These are phyloP conservation scores for Polyommatus icarus DNA, from an alignment of 2,888 invertebrate genomes.

Conservation along the genomic window DNA sequence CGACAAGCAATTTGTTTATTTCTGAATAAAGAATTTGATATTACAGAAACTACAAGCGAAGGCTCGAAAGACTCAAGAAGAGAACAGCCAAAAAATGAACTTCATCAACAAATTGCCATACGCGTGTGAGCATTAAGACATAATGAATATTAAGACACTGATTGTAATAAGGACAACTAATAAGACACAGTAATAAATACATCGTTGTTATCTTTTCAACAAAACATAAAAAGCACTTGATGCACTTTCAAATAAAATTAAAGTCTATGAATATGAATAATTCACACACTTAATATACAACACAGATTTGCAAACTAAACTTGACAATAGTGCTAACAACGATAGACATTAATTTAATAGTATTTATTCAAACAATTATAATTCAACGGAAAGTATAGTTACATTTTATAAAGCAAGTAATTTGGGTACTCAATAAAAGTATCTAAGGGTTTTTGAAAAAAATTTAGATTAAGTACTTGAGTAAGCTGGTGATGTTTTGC, in stretches of 20 bases:
- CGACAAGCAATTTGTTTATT: constrained; percentile 56
- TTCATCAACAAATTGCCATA: constrained; percentile 54
- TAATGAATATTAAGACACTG: constrained; percentile 71
- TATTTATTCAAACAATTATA: constrained; percentile 6
- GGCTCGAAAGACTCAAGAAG: background rate
- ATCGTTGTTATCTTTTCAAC: constrained; percentile 53
- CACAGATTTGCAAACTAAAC: constrained; percentile 76
- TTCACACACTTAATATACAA: constrained; percentile 73
- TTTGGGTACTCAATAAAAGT: background rate
- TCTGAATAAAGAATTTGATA: background rate
- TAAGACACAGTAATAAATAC: constrained; percentile 72
- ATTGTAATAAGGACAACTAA: constrained; percentile 74
- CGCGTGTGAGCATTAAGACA: constrained; percentile 43
- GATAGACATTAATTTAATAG: constrained; percentile 30
- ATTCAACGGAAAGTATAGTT: constrained; percentile 7
- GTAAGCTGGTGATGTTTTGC: constrained; percentile 26
- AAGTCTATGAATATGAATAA: constrained; percentile 61
- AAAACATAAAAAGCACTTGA: constrained; percentile 64
- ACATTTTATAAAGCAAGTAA: constrained; percentile 27
- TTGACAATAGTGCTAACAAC: constrained; percentile 68
- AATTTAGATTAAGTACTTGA: background rate
- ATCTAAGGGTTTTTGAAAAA: constrained; percentile 9
- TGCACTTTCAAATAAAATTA: constrained; percentile 55
- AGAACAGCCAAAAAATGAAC: background rate
- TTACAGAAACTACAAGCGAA: background rate